phyloP scores from a whole-genome alignment of 2,888 invertebrate genomes.

The Dryobota labecula region DNA sequence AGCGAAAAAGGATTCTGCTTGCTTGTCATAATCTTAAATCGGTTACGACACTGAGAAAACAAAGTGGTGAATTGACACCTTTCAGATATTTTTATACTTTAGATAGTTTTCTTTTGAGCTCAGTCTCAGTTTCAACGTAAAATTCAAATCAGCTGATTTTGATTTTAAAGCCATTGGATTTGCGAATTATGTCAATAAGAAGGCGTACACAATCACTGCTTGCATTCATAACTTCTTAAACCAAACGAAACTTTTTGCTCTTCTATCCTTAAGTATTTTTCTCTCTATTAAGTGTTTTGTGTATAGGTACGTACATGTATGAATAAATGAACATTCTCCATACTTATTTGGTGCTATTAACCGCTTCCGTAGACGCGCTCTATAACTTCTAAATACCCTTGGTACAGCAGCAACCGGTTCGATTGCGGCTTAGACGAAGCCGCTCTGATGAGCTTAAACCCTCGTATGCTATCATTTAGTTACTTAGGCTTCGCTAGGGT shows the following conservation, averaged over 20 bases:
- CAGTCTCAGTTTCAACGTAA: neutral
- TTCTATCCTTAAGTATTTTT: too few species aligned
- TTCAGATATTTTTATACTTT: neutral
- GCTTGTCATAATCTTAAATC: too few species aligned
- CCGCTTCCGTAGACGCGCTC: constrained; percentile 10
- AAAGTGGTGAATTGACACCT: neutral
- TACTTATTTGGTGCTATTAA: neutral
- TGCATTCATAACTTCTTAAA: neutral
- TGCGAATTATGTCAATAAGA: neutral
- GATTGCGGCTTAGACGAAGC: constrained; percentile 46
- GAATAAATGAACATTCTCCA: neutral
- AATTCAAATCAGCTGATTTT: neutral
- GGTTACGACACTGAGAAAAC: neutral
- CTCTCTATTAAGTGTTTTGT: neutral
- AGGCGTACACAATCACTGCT: neutral
- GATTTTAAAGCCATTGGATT: neutral
- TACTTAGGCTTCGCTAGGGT: constrained; percentile 33
- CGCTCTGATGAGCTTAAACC: constrained; percentile 47
- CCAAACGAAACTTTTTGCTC: too few species aligned
- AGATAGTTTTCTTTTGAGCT: neutral
- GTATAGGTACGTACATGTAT: neutral
- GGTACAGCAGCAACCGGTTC: constrained; percentile 52
- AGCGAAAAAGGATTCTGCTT: neutral
- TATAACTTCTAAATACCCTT: constrained; percentile 18
- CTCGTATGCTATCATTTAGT: constrained; percentile 54